Evolutionary conservation across 2,888 invertebrate genomes (phyloP).

Genomic region (Timema podura): DNA sequence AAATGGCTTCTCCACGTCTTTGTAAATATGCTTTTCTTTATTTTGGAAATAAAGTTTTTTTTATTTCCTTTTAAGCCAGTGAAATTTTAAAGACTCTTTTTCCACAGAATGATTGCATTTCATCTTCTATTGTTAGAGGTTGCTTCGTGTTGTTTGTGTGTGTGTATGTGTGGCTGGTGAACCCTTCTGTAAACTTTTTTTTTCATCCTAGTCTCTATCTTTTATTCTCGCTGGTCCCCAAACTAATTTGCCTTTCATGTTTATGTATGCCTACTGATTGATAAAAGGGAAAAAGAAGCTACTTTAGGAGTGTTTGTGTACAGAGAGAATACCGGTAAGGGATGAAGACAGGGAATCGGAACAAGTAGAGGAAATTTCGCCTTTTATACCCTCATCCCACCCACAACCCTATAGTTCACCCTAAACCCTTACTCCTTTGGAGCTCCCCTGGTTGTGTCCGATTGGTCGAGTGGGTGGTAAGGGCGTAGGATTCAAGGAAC

Average conservation of each 20-base stretch:
- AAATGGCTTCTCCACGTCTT: too few relatives aligned
- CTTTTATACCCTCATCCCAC: too few relatives aligned
- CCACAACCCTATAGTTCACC: too few relatives aligned
- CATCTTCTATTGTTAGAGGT: conserved; percentile 1
- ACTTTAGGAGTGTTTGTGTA: conserved; percentile 12
- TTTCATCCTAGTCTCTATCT: not conserved
- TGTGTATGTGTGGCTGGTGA: not conserved
- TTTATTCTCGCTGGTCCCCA: conserved; percentile 15
- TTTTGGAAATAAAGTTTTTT: too few relatives aligned
- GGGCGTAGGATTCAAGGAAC: too few relatives aligned
- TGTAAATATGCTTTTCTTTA: too few relatives aligned
- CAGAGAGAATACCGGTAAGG: not conserved
- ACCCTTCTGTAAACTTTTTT: conserved; percentile 4
- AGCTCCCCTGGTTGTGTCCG: not conserved
- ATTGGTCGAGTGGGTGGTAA: conserved; percentile 6
- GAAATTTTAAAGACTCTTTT: not conserved
- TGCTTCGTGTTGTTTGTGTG: not conserved
- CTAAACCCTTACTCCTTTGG: too few relatives aligned
- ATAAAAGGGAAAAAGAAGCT: conserved; percentile 22
- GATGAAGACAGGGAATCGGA: conserved; percentile 2
- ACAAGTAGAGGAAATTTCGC: not conserved
- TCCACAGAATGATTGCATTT: conserved; percentile 2
- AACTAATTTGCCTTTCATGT: conserved; percentile 29
- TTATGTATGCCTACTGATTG: conserved; percentile 29
- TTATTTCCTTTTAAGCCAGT: too few relatives aligned